Base-by-base conservation (phyloP, 2,888 invertebrate genomes). In the Coelinius sp. region DNA sequence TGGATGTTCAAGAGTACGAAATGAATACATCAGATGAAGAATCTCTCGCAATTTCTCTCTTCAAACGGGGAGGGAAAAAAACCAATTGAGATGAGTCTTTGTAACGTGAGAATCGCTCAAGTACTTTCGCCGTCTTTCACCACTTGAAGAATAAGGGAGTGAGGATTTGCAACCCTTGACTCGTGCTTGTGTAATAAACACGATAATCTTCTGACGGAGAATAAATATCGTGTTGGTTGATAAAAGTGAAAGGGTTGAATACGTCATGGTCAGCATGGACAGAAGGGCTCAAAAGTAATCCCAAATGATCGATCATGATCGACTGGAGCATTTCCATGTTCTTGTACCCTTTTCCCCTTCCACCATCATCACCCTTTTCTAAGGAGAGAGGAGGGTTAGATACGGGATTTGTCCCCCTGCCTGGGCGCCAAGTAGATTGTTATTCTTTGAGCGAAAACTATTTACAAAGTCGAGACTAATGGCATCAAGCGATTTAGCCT, bases 401-500 rank as follows among this genome's bases (percentile, higher is more conserved):
- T 31, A n/a, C n/a, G 31, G 71, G 46, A 68, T 70, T 68, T 66
- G 71, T 70, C 56, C 59, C 70, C 74, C 70, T 59, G 22, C 25
- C 27, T 41, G 53, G 41, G 70, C 41, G 49, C 52, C 77, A 79
- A 77, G 73, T 76, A 83, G 83, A 82, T 84, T 87, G 86, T 86
- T 86, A 85, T 87, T 87, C 85, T 82, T 82, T 79, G 71, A 79
- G 78, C 83, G 82, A 87, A 86, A 87, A 86, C 86, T 87, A 86
- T 87, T 87, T 87, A 85, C 87, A 85, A 85, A 86, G 84, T 84
- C 84, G 84, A 79, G 78, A 78, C 84, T 86, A 86, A 86, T 86
- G 82, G 85, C 82, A 85, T 86, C 83, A 84, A 86, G 83, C 85
- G 85, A 86, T 86, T 86, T 85, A 75, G 78, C 63, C 68, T 73